A percentile compares a stretch with the other conserved stretches of the same genome.
These are phyloP conservation scores for Octodon degus DNA, from an alignment of 2,113 vertebrate species.

Conservation along the genomic window DNA sequence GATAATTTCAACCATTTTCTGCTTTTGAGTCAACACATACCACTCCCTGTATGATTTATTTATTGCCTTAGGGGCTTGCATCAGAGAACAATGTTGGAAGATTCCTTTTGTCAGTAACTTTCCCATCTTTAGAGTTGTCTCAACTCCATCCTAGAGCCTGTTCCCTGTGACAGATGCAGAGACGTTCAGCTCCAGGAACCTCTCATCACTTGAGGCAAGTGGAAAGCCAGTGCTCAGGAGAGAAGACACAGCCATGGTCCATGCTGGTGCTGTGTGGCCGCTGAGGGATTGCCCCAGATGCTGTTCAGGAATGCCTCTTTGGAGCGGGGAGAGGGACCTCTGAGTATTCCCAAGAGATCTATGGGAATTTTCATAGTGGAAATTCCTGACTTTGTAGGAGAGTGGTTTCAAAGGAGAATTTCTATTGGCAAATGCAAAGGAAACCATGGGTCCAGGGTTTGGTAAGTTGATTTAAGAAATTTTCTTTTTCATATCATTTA, in stretches of 20 bases:
- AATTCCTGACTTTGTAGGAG: background rate
- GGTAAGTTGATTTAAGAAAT: background rate
- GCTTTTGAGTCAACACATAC: background rate
- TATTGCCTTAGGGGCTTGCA: background rate
- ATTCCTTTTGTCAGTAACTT: background rate
- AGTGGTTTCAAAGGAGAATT: background rate
- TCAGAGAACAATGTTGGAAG: background rate
- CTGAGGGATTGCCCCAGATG: background rate
- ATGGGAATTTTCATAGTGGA: background rate
- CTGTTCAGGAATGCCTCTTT: background rate
- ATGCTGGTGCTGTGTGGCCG: background rate
- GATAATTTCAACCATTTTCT: background rate
- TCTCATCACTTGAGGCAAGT: background rate
- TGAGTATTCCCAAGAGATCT: background rate
- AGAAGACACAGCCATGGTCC: background rate
- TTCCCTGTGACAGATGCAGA: background rate
- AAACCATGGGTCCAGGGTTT: background rate
- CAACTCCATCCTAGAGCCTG: background rate
- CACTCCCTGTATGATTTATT: background rate
- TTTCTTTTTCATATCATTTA: background rate
- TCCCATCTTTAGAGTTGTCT: background rate
- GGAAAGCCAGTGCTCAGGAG: background rate
- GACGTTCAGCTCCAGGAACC: background rate
- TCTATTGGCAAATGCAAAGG: background rate
- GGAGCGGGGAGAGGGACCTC: background rate